Evolutionary conservation across 1,140 invertebrate genomes (phyloP), one percentile per base, ranked within the genome.

Genomic region (Chironomus tepperi): DNA sequence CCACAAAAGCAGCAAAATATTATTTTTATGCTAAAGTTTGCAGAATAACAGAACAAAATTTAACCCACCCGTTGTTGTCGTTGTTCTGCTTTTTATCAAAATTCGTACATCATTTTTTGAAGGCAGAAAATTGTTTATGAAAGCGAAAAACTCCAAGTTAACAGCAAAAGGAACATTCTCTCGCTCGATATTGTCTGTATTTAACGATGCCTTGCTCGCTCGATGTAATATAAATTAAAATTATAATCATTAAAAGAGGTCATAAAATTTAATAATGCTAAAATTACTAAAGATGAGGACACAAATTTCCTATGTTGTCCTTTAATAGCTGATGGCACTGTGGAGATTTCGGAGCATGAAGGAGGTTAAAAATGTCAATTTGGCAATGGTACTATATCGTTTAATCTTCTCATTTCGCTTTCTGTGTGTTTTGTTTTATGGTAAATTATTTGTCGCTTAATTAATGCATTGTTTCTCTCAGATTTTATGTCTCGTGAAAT

Each of bases 181-280:
- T 57, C n/a, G 47, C 24, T n/a, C 47, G n/a, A 57, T 57, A n/a
- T 15, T 57, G 10, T 57, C 47, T 57, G 47, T 57, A 9, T 34
- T 34, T 34, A 34, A 34, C 24, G 24, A 34, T 34, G 24, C 24
- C 24, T 2, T 34, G 24, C 24, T 34, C 5, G 24, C 24, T 34
- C 24, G 5, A 34, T 34, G 24, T 57, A 57, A 57, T n/a, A 57
- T 70, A 70, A 70, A 70, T 70, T 70, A 70, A 70, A 70, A 70
- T 70, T 70, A 70, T 70, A 70, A 70, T 70, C 65, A 19, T 70
- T 16, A 18, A 70, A 70, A 18, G 19, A 19, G 65, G 65, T 21
- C 65, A 70, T 70, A 70, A 70, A 70, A 70, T 19, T 70, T 70
- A 70, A 70, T 70, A 70, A 70, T 19, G 19, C 16, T 70, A 19